Base-by-base conservation (phyloP, 1,140 invertebrate species). In the Aphaenogaster rudis region DNA sequence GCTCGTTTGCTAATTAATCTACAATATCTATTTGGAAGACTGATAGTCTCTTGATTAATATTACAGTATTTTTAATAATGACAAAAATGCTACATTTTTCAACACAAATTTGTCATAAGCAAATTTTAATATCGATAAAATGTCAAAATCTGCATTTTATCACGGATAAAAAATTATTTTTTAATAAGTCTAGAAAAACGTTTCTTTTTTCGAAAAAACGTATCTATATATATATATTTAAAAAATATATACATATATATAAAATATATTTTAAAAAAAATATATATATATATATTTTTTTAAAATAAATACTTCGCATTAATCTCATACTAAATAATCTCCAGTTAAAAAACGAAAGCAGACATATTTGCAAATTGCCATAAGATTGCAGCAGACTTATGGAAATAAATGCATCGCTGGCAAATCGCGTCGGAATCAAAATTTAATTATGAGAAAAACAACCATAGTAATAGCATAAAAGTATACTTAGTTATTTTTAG, bases 371-470 rank as follows among this genome's bases (percentile, higher is more conserved):
- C 11, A 33, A 39, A 45, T 13, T 21, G 17, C 9, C 39, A 45
- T 42, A 67, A 67, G 13, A 39, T 64, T 21, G 36, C 1, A 21
- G 17, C 7, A 21, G 36, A 45, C 4, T 21, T 42, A 11, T 45
- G 7, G n/a, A 67, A 45, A 67, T 67, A 67, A 21, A 42, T 67
- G 9, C n/a, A 45, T 21, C 0, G n/a, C n/a, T 67, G 1, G 17
- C 39, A 67, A 67, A 64, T 64, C 15, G 15, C 15, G 8, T 64
- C 7, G 7, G 17, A 21, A 9, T 67, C n/a, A n/a, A 2, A 67
- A 45, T 45, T 67, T n/a, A 67, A 21, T 15, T 21, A 45, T 39
- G 61, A 45, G n/a, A 42, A 67, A 67, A 67, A 45, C 15, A 67
- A 66, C 7, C 39, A n/a, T 67, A 42, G 3, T 9, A 45, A 9